phyloP scores from a whole-genome alignment of 2,888 invertebrate genomes.

The Chromoteleia sp. region DNA sequence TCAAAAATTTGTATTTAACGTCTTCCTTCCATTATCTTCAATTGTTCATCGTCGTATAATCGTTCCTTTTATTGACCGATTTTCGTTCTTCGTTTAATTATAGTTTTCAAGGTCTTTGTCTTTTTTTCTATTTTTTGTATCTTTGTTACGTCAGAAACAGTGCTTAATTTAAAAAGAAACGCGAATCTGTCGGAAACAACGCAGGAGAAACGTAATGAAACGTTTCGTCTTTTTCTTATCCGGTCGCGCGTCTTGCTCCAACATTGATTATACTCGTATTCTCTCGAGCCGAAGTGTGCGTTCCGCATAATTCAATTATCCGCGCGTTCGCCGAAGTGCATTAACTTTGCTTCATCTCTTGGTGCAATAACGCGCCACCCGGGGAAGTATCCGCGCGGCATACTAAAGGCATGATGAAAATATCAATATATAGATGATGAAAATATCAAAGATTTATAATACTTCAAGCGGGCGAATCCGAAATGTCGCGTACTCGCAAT shows the following conservation, averaged over 20 bases:
- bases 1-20: too few species aligned
- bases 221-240: conserved; percentile 19
- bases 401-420: conserved; percentile 50
- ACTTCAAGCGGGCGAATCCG: conserved; percentile 43
- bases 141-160: background rate
- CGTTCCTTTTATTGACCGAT: too few species aligned
- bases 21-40: too few species aligned
- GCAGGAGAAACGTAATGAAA: conserved; percentile 49
- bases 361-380: conserved; percentile 61
- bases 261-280: conserved; percentile 63
- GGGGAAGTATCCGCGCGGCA: conserved; percentile 39
- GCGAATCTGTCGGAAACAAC: conserved; percentile 25
- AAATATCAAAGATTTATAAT: conserved; percentile 59
- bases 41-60: too few species aligned
- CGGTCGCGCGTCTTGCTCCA: conserved; percentile 12
- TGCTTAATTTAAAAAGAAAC: conserved; percentile 7
- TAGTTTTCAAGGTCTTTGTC: too few species aligned
- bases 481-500: too few species aligned
- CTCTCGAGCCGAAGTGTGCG: conserved; percentile 54
- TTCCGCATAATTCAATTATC: conserved; percentile 68
- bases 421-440: too few species aligned
- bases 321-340: conserved; percentile 59
- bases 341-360: conserved; percentile 66
- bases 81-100: too few species aligned
- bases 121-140: too few species aligned